Evolutionary conservation across 2,888 invertebrate species (phyloP).

Genomic region (Scaptodrosophila latifasciaeformis): DNA sequence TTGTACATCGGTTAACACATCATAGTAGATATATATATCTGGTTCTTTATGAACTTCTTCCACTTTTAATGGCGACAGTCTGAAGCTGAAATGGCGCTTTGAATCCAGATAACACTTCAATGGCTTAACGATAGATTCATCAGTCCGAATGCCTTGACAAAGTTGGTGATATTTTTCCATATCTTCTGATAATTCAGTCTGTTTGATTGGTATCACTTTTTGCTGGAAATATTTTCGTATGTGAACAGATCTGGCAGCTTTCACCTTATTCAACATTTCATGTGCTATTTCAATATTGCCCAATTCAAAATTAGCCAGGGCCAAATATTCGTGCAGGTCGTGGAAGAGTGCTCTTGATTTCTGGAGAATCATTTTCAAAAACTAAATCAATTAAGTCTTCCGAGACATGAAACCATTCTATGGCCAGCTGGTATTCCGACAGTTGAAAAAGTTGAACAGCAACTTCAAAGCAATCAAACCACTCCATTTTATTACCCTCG

Average conservation of each 20-base stretch:
- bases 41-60: conserved; percentile 87
- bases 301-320: conserved; percentile 41
- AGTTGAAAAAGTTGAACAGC: conserved; percentile 49
- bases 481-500: conserved; percentile 75
- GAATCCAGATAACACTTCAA: conserved; percentile 42
- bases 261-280: conserved; percentile 29
- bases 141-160: conserved; percentile 45
- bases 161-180: too few species aligned
- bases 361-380: not conserved
- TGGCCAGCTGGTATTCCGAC: conserved; percentile 19
- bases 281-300: conserved; percentile 34
- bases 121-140: conserved; percentile 1
- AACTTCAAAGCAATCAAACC: conserved; percentile 56
- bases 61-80: conserved; percentile 85
- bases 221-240: too few species aligned
- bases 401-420: conserved; percentile 45
- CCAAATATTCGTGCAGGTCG: conserved; percentile 54
- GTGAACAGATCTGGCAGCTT: too few species aligned
- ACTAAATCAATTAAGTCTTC: conserved; percentile 1
- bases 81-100: conserved; percentile 79
- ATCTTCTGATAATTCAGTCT: too few species aligned
- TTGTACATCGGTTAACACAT: conserved; percentile 88
- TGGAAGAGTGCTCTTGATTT: not conserved
- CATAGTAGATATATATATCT: conserved; percentile 87
- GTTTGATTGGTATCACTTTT: too few species aligned